A percentile compares a stretch with the other conserved stretches of the same genome.
phyloP scores from a whole-genome alignment of 1,140 invertebrate genomes.

The Sitophilus oryzae region DNA sequence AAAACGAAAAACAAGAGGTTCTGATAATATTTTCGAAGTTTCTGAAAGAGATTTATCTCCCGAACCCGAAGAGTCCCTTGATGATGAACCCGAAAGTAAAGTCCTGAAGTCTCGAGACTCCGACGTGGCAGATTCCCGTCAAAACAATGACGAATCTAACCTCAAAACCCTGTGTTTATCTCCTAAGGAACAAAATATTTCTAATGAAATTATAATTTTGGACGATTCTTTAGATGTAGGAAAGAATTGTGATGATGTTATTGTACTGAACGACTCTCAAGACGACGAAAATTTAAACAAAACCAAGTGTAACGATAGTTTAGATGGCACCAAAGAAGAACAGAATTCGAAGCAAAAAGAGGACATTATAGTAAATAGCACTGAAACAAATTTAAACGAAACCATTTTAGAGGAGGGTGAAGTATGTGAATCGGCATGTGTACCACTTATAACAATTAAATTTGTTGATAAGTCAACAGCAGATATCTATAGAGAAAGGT shows the following conservation, averaged over 20 bases:
- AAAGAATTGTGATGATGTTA: not conserved
- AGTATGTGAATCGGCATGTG: slow-evolving; percentile 8
- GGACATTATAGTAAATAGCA: no score
- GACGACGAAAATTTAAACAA: not conserved
- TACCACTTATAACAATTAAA: slow-evolving; percentile 26
- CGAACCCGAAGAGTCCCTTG: slow-evolving; percentile 13
- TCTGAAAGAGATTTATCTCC: slow-evolving; percentile 23
- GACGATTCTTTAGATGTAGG: not conserved
- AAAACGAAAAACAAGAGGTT: slow-evolving; percentile 27
- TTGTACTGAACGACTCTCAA: not conserved
- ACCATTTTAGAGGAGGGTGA: slow-evolving; percentile 24
- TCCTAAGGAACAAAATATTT: not conserved
- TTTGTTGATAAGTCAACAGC: slow-evolving; percentile 25
- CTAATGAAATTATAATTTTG: not conserved
- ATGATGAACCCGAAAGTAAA: slow-evolving; percentile 23
- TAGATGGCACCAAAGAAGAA: no score
- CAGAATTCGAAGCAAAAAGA: not conserved
- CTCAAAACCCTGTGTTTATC: slow-evolving; percentile 10
- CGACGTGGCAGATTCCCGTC: slow-evolving; percentile 2
- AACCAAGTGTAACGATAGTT: no score
- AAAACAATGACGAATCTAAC: slow-evolving; percentile 10
- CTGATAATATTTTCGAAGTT: slow-evolving; percentile 27
- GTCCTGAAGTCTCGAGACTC: slow-evolving; percentile 12
- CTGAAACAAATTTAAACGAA: no score
- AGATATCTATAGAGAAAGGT: slow-evolving; percentile 30